Base-by-base conservation (phyloP, 2,113 vertebrate genomes). In the Phaetusa simplex region DNA sequence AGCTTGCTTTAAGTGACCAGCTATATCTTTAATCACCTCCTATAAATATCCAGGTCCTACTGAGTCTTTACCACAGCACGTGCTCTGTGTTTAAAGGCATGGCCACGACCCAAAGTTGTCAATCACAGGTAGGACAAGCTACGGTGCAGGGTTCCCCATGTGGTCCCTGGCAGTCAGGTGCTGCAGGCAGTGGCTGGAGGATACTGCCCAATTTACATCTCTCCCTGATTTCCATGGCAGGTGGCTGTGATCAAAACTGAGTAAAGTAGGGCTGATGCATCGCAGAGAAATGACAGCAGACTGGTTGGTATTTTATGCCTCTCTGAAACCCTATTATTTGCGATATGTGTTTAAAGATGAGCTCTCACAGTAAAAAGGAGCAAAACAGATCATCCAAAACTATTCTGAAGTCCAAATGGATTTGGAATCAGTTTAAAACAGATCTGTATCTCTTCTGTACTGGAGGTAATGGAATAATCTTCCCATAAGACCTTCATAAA, bases 181-280 rank as follows among this genome's bases (percentile, higher is more conserved):
- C 22, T 49, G 3, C 20, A 29, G 38, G 43, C 7, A 16, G 12
- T 11, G 27, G 42, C 38, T 71, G 65, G 23, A 49, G 14, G 40
- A 11, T 47, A 26, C 20, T 77, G 21, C 38, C 27, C 36, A 5
- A 0, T 12, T 52, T 30, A 0, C 23, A 43, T 10, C 22, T 11
- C 59, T 6, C 24, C 0, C 0, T 10, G 1, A 38, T 55, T 82
- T 16, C 43, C 2, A 6, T 40, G n/a, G 3, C 14, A 10, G 30
- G 40, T 56, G 47, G 5, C 38, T 88, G 12, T 24, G 9, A 23
- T 8, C 12, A 45, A 56, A 71, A 16, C 26, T 5, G 6, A 14
- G 8, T 11, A 10, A 26, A 12, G 26, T 1, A 19, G 32, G 27
- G 18, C 45, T 79, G 23, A 67, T 76, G 40, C 77, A 64, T 30